These are phyloP conservation scores for Sylvietta virens DNA, from an alignment of 2,113 vertebrate species.

Conservation along the genomic window DNA sequence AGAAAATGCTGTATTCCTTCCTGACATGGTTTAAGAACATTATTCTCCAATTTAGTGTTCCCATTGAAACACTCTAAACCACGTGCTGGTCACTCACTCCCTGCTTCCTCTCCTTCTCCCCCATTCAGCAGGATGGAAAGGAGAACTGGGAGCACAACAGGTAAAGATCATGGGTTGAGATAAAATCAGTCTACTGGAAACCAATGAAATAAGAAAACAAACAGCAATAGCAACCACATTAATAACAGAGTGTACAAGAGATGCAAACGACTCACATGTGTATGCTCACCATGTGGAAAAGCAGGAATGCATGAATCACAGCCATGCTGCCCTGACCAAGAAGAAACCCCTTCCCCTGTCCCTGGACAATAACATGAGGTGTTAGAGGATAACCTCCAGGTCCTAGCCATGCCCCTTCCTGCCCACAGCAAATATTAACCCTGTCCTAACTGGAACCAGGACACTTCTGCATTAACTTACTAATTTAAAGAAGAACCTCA, in stretches of 20 bases:
- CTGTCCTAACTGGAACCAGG: neutral
- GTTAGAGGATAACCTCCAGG: neutral
- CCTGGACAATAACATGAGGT: neutral
- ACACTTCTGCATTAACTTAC: neutral
- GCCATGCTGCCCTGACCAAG: too few relatives aligned
- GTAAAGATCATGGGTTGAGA: too few relatives aligned
- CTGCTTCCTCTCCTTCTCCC: neutral
- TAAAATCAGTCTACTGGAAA: neutral
- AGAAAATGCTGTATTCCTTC: neutral
- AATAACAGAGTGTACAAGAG: neutral
- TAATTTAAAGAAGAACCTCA: neutral
- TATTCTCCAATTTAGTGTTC: neutral
- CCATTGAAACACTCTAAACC: neutral
- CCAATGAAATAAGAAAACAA: neutral
- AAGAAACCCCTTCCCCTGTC: neutral
- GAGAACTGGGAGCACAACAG: neutral
- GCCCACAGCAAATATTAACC: neutral
- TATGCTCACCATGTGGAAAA: neutral
- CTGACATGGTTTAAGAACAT: neutral
- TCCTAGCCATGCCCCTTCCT: neutral
- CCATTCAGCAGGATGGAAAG: neutral
- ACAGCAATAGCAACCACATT: neutral
- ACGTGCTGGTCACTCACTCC: accelerated
- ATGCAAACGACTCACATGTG: accelerated
- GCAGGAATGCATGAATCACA: accelerated